A percentile compares a stretch with the other conserved stretches of the same genome.
These are phyloP conservation scores for Lethenteron camtschaticum DNA, from an alignment of 2,113 vertebrate species.

Conservation along the genomic window DNA sequence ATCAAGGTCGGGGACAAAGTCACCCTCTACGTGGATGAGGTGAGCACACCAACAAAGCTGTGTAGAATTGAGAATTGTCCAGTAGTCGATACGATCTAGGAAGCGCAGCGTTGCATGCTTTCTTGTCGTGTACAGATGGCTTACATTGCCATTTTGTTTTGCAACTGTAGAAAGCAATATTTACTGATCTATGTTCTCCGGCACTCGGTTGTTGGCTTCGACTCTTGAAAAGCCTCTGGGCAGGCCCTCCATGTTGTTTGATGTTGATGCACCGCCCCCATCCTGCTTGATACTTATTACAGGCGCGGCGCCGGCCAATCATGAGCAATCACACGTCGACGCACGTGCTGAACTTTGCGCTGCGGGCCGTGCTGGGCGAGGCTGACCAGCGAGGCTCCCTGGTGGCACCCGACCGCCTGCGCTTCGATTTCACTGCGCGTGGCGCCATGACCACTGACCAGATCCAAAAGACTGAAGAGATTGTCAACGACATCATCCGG, in stretches of 20 bases:
- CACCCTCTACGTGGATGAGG: slow-evolving; percentile 59
- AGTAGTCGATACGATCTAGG: too few relatives aligned
- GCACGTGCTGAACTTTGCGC: slow-evolving; percentile 78
- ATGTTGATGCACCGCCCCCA: background rate
- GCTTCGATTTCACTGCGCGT: slow-evolving; percentile 89
- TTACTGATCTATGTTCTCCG: too few relatives aligned
- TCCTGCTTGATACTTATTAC: background rate
- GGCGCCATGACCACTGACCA: slow-evolving; percentile 58
- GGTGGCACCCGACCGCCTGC: slow-evolving; percentile 64
- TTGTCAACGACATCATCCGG: slow-evolving; percentile 41
- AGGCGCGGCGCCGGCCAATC: slow-evolving; percentile 55
- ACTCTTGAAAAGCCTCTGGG: too few relatives aligned
- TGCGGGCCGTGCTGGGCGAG: slow-evolving; percentile 66
- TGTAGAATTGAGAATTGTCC: too few relatives aligned
- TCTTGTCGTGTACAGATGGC: too few relatives aligned
- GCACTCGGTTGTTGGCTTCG: too few relatives aligned
- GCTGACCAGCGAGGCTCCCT: slow-evolving; percentile 82
- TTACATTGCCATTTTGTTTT: too few relatives aligned
- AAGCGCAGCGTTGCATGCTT: too few relatives aligned
- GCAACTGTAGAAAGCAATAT: too few relatives aligned
- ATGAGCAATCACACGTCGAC: slow-evolving; percentile 97
- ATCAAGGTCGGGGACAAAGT: slow-evolving; percentile 62
- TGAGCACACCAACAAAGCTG: slow-evolving; percentile 15
- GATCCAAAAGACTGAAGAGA: slow-evolving; percentile 49
- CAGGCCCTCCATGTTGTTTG: background rate